phyloP scores from a whole-genome alignment of 2,113 vertebrate species.

The Lepisosteus osseus region DNA sequence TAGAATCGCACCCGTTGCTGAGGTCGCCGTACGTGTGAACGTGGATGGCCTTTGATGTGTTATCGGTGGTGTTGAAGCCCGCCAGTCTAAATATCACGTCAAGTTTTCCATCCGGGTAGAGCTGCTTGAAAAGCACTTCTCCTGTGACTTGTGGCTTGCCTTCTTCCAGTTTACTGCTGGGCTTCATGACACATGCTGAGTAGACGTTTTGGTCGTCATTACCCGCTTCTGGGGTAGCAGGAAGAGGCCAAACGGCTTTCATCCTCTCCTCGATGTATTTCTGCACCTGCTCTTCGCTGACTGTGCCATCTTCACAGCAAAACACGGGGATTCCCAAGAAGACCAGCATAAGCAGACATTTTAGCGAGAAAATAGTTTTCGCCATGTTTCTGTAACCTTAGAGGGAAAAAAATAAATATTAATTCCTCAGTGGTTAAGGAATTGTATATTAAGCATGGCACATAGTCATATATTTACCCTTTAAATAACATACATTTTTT shows the following conservation, averaged over 20 bases:
- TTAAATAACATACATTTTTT: no score
- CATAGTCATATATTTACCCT: no score
- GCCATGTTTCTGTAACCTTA: not conserved
- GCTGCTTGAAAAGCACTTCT: constrained; percentile 74
- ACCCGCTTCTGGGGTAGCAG: constrained; percentile 16
- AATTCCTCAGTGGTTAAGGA: not conserved
- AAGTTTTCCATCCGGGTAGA: constrained; percentile 50
- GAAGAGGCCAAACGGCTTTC: constrained; percentile 49
- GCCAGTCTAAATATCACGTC: constrained; percentile 65
- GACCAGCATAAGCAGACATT: constrained; percentile 25
- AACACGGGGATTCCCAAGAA: constrained; percentile 31
- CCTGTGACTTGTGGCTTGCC: constrained; percentile 72
- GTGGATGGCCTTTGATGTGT: constrained; percentile 74
- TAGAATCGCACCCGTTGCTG: constrained; percentile 73
- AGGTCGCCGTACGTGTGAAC: constrained; percentile 86
- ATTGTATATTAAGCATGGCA: no score
- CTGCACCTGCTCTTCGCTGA: not conserved
- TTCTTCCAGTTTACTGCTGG: constrained; percentile 59
- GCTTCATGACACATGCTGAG: constrained; percentile 71
- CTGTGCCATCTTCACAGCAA: constrained; percentile 3
- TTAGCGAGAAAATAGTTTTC: not conserved
- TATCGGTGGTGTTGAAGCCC: constrained; percentile 61
- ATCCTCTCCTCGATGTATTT: constrained; percentile 49
- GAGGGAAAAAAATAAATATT: not conserved
- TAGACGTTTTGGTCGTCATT: constrained; percentile 50